These are phyloP conservation scores for Microplitis demolitor DNA, from an alignment of 1,140 invertebrate species.

Conservation along the genomic window DNA sequence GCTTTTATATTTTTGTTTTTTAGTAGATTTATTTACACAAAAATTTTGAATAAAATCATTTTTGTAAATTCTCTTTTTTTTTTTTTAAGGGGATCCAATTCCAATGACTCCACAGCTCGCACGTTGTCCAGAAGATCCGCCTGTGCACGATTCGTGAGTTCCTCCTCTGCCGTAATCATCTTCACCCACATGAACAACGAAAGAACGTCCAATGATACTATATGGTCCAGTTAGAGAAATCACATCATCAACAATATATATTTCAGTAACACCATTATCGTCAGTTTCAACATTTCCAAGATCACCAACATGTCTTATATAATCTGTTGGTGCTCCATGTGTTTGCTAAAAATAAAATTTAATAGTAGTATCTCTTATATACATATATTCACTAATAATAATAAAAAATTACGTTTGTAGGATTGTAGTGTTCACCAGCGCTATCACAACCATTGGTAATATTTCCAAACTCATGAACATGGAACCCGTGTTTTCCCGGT, in stretches of 20 bases:
- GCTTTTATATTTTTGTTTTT: too few relatives aligned
- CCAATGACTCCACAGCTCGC: constrained; percentile 83
- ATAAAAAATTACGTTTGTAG: too few relatives aligned
- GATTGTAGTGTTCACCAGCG: too few relatives aligned
- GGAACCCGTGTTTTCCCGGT: too few relatives aligned
- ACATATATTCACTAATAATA: too few relatives aligned
- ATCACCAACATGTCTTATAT: constrained; percentile 85
- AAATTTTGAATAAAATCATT: too few relatives aligned
- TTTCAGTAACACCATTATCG: constrained; percentile 62
- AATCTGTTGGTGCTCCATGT: constrained; percentile 75
- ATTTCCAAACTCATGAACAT: too few relatives aligned
- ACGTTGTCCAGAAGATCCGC: constrained; percentile 80
- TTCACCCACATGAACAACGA: constrained; percentile 75
- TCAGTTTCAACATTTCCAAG: constrained; percentile 82
- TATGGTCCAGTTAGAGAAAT: constrained; percentile 68
- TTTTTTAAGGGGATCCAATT: not conserved
- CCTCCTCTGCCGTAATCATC: constrained; percentile 79
- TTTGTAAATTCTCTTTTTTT: too few relatives aligned
- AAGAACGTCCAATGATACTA: constrained; percentile 76
- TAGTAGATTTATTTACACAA: too few relatives aligned
- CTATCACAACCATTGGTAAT: too few relatives aligned
- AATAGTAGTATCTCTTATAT: too few relatives aligned
- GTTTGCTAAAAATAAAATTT: not conserved
- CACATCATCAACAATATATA: constrained; percentile 69
- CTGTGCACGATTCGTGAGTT: constrained; percentile 73